Base-by-base conservation (phyloP, 2,113 vertebrate species). In the Ondatra zibethicus region DNA sequence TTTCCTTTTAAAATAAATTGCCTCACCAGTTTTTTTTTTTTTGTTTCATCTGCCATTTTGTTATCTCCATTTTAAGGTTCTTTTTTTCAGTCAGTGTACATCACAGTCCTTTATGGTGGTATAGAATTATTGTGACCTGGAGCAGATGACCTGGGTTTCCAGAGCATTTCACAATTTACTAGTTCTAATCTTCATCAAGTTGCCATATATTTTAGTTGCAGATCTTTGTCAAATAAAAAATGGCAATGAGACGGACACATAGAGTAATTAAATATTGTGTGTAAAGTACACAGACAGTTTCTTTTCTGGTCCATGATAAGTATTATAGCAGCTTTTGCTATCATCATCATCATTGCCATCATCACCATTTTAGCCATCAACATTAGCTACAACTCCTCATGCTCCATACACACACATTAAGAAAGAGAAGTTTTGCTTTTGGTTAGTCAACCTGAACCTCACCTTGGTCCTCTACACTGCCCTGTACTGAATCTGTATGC, bases 131-230 rank as follows among this genome's bases (percentile, higher is more conserved):
- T 93, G 55, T 90, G 80, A 50, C 14, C 13, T 84, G 12, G 8
- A 77, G 1, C 23, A 92, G 75, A 76, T 5, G 52, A 77, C 23
- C 9, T 81, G 6, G 8, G 52, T 31, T 92, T 78, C 82, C 72
- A 75, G 36, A 68, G 3, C 2, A 52, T 95, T 84, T 94, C 42
- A 61, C 7, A 1, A 16, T 81, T 95, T 70, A 85, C 33, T 72
- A 82, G 84, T 61, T 88, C 17, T 88, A 85, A 73, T 21, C 10
- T 93, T 84, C 27, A 84, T 50, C 33, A 70, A 90, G 12, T 82
- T 93, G 47, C 52, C 29, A 29, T 68, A 61, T 84, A 36, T 82
- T 93, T 95, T 17, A 86, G 33, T 27, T 65, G 86, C 39, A 95
- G n/a, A 90, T 84, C 27, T 77, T 29, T 72, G 29, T 65, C 72